phyloP scores from a whole-genome alignment of 2,888 invertebrate species.

The Stenotaenia linearis region DNA sequence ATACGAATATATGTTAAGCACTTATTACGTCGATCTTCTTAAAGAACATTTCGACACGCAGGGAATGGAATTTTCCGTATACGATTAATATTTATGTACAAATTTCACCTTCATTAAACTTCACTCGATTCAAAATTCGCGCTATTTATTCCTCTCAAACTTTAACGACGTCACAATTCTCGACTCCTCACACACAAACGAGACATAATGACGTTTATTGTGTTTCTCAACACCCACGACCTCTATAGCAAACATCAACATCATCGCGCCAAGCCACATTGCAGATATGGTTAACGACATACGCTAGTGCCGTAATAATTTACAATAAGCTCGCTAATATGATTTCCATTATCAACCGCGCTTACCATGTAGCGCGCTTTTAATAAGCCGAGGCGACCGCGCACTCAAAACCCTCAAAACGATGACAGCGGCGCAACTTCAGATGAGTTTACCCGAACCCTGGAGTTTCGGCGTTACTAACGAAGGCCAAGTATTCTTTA shows the following conservation, averaged over 20 bases:
- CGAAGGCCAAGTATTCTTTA: slow-evolving; percentile 8
- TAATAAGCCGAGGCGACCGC: no score
- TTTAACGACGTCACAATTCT: neutral
- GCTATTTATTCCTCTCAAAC: neutral
- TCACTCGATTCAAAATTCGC: neutral
- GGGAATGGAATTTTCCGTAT: neutral
- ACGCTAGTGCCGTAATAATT: neutral
- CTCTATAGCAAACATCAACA: neutral
- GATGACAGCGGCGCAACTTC: neutral
- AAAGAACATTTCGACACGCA: neutral
- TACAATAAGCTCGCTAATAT: neutral
- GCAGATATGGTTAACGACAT: slow-evolving; percentile 15
- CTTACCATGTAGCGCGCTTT: no score
- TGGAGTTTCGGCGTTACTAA: slow-evolving; percentile 18
- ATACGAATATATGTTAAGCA: neutral
- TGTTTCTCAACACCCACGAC: neutral
- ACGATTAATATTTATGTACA: neutral
- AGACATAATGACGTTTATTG: neutral
- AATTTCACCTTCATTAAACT: no score
- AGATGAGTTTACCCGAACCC: slow-evolving; percentile 1
- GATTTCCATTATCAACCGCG: neutral
- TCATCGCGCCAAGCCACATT: neutral
- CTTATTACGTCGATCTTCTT: neutral
- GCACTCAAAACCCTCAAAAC: neutral
- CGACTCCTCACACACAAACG: neutral